phyloP scores from a whole-genome alignment of 2,888 invertebrate genomes.

The Pyrrhosoma nymphula region DNA sequence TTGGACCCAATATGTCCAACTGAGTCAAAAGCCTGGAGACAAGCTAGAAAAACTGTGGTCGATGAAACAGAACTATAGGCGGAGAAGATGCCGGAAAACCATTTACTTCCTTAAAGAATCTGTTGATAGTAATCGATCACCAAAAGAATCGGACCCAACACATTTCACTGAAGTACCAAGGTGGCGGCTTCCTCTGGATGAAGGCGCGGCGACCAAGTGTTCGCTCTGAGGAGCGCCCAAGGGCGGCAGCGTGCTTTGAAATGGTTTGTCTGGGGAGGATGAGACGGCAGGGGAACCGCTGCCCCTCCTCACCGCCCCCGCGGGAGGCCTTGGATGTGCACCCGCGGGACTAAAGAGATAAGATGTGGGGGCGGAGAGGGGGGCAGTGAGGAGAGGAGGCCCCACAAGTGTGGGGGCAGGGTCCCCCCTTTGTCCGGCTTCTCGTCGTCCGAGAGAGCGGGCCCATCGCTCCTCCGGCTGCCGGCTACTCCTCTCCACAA shows the following conservation, averaged over 20 bases:
- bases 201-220: background rate
- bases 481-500: background rate
- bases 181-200: background rate
- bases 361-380: background rate
- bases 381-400: background rate
- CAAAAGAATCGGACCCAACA: too few relatives aligned
- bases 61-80: too few relatives aligned
- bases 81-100: too few relatives aligned
- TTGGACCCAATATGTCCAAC: too few relatives aligned
- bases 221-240: slow-evolving; percentile 71
- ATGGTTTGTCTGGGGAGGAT: too few relatives aligned
- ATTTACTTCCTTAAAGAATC: too few relatives aligned
- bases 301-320: background rate
- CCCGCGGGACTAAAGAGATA: slow-evolving; percentile 21
- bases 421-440: background rate
- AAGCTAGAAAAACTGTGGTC: too few relatives aligned
- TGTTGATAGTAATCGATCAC: too few relatives aligned
- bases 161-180: background rate
- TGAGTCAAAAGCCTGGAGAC: too few relatives aligned
- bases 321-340: slow-evolving; percentile 70
- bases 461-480: background rate
- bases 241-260: slow-evolving; percentile 68
- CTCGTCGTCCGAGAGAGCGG: background rate
- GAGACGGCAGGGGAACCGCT: background rate
- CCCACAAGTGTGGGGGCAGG: background rate